Conservation (phyloP, 2,888 invertebrate genomes). For the Neria commutata region DNA sequence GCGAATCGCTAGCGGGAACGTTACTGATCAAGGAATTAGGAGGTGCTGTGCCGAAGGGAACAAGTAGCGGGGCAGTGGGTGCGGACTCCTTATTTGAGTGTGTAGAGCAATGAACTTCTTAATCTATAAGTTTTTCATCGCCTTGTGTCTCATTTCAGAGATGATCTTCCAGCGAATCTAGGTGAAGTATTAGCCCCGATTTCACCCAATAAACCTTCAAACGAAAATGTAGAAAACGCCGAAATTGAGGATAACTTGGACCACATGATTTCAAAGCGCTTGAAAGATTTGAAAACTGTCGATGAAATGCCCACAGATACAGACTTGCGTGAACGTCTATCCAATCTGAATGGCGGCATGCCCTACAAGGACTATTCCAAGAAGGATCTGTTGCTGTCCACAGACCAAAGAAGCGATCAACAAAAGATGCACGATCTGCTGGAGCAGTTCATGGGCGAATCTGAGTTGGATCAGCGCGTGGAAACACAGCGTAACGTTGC, state of each 20-base stretch:
- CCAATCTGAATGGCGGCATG: constrained; percentile 72
- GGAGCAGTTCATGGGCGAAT: constrained; percentile 64
- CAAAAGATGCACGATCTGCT: constrained; percentile 76
- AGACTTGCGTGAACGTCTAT: constrained; percentile 71
- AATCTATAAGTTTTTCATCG: not conserved
- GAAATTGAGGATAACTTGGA: constrained; percentile 57
- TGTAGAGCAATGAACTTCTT: constrained; percentile 9
- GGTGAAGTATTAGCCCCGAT: constrained; percentile 50
- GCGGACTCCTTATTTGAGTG: constrained; percentile 39
- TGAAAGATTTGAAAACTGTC: constrained; percentile 71
- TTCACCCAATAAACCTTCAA: constrained; percentile 11
- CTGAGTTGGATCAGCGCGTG: constrained; percentile 65
- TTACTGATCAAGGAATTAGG: constrained; percentile 33
- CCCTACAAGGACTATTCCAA: constrained; percentile 55
- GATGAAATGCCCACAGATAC: constrained; percentile 66
- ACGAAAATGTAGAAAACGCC: constrained; percentile 34
- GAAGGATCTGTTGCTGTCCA: constrained; percentile 58
- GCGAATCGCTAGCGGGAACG: constrained; percentile 64
- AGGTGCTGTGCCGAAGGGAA: not conserved
- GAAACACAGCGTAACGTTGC: constrained; percentile 63
- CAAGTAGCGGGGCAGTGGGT: constrained; percentile 22
- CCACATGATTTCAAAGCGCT: constrained; percentile 70
- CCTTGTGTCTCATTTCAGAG: constrained; percentile 31
- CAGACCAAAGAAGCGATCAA: constrained; percentile 71
- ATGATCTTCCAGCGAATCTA: constrained; percentile 42